phyloP scores from a whole-genome alignment of 2,888 invertebrate species.

The Teinopalpus imperialis region DNA sequence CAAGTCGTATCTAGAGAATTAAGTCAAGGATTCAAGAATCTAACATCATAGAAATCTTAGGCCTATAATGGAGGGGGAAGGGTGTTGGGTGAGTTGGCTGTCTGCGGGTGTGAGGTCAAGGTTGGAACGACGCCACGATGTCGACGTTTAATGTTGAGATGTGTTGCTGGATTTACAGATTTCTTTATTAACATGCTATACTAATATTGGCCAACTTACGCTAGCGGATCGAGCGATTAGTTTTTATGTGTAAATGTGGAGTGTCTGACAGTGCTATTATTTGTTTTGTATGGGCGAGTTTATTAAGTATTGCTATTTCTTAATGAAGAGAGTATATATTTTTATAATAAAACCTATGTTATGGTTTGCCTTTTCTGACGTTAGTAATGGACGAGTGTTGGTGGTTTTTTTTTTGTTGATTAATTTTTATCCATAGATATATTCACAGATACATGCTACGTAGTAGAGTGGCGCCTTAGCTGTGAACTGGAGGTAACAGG shows the following conservation, averaged over 20 bases:
- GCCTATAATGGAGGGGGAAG: slow-evolving; percentile 35
- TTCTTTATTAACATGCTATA: background rate
- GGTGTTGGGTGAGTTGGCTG: slow-evolving; percentile 23
- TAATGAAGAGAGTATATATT: too few species aligned
- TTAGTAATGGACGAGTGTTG: too few species aligned
- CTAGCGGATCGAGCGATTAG: background rate
- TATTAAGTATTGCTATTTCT: too few species aligned
- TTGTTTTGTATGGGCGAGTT: too few species aligned
- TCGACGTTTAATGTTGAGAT: slow-evolving; percentile 37
- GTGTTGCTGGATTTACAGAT: slow-evolving; percentile 17
- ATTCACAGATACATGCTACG: too few species aligned
- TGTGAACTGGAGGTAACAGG: too few species aligned
- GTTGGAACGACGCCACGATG: slow-evolving; percentile 42
- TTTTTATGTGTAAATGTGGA: background rate
- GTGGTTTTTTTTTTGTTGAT: too few species aligned
- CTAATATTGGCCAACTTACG: background rate
- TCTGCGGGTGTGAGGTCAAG: slow-evolving; percentile 35
- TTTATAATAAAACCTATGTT: too few species aligned
- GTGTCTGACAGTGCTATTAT: background rate
- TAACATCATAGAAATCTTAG: slow-evolving; percentile 45
- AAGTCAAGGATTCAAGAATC: slow-evolving; percentile 28
- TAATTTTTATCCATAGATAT: too few species aligned
- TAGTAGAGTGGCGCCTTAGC: too few species aligned
- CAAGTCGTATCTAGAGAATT: background rate
- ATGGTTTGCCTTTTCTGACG: too few species aligned